phyloP scores from a whole-genome alignment of 2,888 invertebrate species.

The Lottia scabra region DNA sequence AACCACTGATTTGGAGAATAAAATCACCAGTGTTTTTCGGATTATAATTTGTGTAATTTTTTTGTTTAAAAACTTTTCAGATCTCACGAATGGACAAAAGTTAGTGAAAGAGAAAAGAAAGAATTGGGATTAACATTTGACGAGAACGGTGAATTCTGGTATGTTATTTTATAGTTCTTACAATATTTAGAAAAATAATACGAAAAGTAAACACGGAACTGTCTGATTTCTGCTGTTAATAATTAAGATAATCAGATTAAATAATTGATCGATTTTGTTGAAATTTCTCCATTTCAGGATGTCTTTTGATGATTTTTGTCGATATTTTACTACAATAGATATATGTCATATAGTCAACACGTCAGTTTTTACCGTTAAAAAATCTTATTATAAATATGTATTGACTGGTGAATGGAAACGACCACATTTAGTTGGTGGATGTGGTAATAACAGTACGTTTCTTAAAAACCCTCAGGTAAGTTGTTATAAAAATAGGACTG shows the following conservation, averaged over 20 bases:
- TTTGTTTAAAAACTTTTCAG: constrained; percentile 24
- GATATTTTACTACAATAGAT: constrained; percentile 73
- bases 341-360: constrained; percentile 74
- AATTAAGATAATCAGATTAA: too few species aligned
- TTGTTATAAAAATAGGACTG: neutral
- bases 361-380: constrained; percentile 71
- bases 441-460: constrained; percentile 70
- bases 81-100: constrained; percentile 52
- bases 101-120: constrained; percentile 50
- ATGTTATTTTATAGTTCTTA: neutral
- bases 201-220: too few species aligned
- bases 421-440: constrained; percentile 72
- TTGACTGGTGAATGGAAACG: constrained; percentile 71
- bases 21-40: too few species aligned
- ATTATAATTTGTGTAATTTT: too few species aligned
- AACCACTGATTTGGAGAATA: too few species aligned
- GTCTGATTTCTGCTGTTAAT: too few species aligned
- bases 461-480: constrained; percentile 57
- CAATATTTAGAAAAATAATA: too few species aligned
- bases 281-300: constrained; percentile 74
- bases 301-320: constrained; percentile 74
- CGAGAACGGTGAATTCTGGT: constrained; percentile 59
- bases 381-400: constrained; percentile 70
- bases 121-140: constrained; percentile 53
- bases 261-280: too few species aligned